Conservation (phyloP, 2,113 vertebrate genomes). For the Onychostruthus taczanowskii region DNA sequence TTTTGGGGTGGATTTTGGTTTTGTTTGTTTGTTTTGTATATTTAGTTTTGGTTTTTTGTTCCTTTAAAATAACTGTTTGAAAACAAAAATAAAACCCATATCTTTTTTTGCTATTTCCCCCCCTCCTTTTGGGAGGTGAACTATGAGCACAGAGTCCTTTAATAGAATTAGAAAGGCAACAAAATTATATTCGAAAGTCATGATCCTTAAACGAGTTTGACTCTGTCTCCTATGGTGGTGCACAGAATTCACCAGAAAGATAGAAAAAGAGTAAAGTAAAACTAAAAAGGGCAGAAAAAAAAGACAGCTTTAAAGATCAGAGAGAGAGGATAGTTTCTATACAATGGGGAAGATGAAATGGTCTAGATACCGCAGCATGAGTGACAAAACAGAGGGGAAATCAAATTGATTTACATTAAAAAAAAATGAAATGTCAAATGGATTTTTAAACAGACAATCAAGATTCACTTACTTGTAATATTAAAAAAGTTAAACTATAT, state of each 20-base stretch:
- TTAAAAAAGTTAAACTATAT: not conserved
- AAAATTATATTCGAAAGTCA: not conserved
- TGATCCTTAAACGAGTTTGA: not conserved
- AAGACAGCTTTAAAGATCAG: not conserved
- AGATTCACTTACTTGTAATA: not conserved
- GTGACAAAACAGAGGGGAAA: not conserved
- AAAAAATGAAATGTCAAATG: not conserved
- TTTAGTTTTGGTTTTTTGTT: too few species aligned
- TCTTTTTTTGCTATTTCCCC: accelerated
- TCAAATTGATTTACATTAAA: not conserved
- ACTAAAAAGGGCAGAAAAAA: not conserved
- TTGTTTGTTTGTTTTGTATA: too few species aligned
- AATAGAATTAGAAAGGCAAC: not conserved
- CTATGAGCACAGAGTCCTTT: not conserved
- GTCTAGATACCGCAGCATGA: not conserved
- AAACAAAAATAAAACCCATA: not conserved
- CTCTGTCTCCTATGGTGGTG: not conserved
- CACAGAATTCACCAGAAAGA: not conserved
- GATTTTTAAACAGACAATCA: not conserved
- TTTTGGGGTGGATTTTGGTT: not conserved
- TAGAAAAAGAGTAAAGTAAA: not conserved
- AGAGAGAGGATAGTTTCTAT: not conserved
- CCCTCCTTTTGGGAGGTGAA: not conserved
- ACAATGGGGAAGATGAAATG: not conserved
- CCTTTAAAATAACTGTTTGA: not conserved